Evolutionary conservation across 1,140 invertebrate species (phyloP), one percentile per base, ranked within the genome.

Genomic region (Bilobella aurantiaca): DNA sequence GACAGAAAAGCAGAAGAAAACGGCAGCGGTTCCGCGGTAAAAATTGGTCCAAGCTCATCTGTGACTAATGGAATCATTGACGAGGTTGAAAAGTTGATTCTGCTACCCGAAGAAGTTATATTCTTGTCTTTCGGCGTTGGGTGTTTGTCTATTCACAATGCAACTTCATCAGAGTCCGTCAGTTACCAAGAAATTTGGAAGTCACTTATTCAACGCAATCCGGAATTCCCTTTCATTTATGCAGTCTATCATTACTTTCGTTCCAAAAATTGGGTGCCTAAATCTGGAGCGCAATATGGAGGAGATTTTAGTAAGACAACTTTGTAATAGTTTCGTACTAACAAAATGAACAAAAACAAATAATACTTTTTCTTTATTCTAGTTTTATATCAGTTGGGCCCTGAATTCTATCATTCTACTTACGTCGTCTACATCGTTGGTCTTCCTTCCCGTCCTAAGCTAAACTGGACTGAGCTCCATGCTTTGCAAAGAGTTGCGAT

Each of bases 21-120:
- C 28, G 3, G 34, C 46, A 25, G 57, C 30, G 18, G 47, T 31
- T 25, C n/a, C n/a, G n/a, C n/a, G n/a, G n/a, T n/a, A n/a, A n/a
- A n/a, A n/a, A n/a, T n/a, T n/a, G n/a, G n/a, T n/a, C n/a, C n/a
- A n/a, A 37, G 30, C 29, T n/a, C 29, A 25, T n/a, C 3, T 18
- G 3, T 3, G n/a, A 62, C 14, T 14, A 23, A 53, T 12, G 53
- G 56, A 57, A 5, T 23, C 12, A 5, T 31, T 8, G n/a, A 25
- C 1, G 64, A 66, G 29, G 67, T 67, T 31, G 70, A 72, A 29
- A 67, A 63, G n/a, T 34, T 72, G 3, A 46, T 67, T n/a, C 49
- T 73, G 3, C 49, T 73, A 27, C 64, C 71, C 2, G 68, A 73
- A 62, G 71, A 73, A 73, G 71, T 64, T 0, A 73, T 73, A 12